Base-by-base conservation (phyloP, 2,888 invertebrate genomes). In the Agrotis clavis region DNA sequence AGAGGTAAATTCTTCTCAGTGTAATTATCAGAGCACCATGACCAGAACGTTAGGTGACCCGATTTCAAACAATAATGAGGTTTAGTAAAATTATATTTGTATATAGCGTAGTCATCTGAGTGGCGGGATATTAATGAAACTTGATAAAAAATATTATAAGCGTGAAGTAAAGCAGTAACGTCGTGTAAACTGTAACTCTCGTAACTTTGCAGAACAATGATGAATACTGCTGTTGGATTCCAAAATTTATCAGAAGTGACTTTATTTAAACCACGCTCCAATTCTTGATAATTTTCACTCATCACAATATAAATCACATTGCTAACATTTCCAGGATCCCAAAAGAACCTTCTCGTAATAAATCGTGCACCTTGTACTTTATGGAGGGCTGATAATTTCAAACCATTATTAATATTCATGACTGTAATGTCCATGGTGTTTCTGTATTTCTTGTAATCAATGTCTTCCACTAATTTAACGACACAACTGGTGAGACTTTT, bases 141-240 rank as follows among this genome's bases (percentile, higher is more conserved):
- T 19, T 56, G 59, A 47, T 53, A 25, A 16, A 60, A 57, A 14
- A 83, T 74, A 48, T 83, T 83, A 48, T 72, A 78, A 5, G 65
- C 16, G 9, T 65, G 67, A 18, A 92, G 82, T 47, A 87, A 64
- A 21, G 76, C 57, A 4, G 81, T 79, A 18, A 92, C 35, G 5
- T 81, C 62, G 13, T 74, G 14, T 66, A 88, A 59, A 35, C 77
- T 56, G 60, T 79, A 19, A 21, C 74, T 54, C 30, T 48, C 18
- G n/a, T 87, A 47, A 50, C 79, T 59, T 47, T 88, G 65, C 7
- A 90, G 45, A 2, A 87, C 67, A 47, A 92, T 86, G 48, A 92
- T 83, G 64, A 91, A 90, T 56, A 74, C 85, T n/a, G 87, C 88
- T 54, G 53, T 57, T n/a, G 90, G 89, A 67, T 89, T 89, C 89